Conservation (phyloP, 2,888 invertebrate species). For the Ornithoptera alexandrae region DNA sequence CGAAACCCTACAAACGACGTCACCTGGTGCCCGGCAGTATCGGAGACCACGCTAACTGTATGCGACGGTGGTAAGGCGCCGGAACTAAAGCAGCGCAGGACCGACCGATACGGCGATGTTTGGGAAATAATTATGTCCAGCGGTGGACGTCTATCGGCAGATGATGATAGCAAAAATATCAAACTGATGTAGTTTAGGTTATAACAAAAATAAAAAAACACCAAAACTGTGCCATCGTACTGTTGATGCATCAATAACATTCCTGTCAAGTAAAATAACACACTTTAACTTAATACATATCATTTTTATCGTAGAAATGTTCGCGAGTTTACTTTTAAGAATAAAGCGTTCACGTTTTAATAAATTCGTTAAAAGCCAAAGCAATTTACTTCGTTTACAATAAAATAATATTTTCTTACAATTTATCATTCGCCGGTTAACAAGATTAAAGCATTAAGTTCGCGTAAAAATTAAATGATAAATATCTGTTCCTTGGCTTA, state of each 20-base stretch:
- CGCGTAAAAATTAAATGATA: conserved; percentile 24
- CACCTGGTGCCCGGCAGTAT: too few species aligned
- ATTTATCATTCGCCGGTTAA: conserved; percentile 13
- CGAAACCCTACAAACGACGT: too few species aligned
- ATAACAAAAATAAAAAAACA: background rate
- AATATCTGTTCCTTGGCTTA: conserved; percentile 18
- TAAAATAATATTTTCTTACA: conserved; percentile 13
- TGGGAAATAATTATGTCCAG: too few species aligned
- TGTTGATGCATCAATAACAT: background rate
- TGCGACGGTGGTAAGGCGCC: too few species aligned
- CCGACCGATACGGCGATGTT: too few species aligned
- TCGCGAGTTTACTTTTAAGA: background rate
- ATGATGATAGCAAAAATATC: too few species aligned
- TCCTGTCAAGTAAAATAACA: background rate
- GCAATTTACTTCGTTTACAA: conserved; percentile 1
- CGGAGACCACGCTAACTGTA: too few species aligned
- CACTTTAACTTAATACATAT: background rate
- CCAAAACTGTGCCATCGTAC: background rate
- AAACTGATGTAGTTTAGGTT: too few species aligned
- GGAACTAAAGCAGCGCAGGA: too few species aligned
- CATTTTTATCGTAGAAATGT: background rate
- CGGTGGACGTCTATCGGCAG: too few species aligned
- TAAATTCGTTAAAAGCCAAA: conserved; percentile 4
- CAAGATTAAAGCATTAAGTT: conserved; percentile 22
- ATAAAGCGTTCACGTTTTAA: background rate